Base-by-base conservation (phyloP, 1,140 invertebrate species). In the Sminthurinus signatus region DNA sequence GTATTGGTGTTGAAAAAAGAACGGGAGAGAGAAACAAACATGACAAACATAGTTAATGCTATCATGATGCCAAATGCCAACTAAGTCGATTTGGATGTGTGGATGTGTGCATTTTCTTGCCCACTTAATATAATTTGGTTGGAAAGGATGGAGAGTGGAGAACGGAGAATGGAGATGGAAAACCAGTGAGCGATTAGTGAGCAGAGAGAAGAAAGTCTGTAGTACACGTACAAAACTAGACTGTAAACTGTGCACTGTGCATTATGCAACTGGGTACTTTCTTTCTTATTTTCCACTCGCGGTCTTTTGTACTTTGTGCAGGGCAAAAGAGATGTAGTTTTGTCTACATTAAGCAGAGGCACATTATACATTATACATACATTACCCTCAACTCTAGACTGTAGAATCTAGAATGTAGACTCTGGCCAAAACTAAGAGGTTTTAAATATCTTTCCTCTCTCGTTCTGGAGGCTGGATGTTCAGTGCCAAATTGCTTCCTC, bases 1-100 rank as follows among this genome's bases (percentile, higher is more conserved):
- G n/a, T 10, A 29, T 27, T 52, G 50, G 50, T 29, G 50, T 27
- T 29, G 44, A 32, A 54, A n/a, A n/a, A n/a, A n/a, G n/a, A n/a
- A n/a, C n/a, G n/a, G n/a, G n/a, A n/a, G n/a, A n/a, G n/a, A n/a
- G 32, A 19, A 62, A 52, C 43, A 62, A 62, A 43, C 32, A 62
- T 62, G 39, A 51, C 59, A 62, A 62, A 55, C 60, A 54, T 52
- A 43, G 36, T 55, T 54, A 54, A 62, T 62, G 39, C 32, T 29
- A 55, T 62, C 32, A 62, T 62, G 54, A 62, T 62, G 51, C 36
- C 50, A 62, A 54, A 62, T 62, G 51, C 36, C 50, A 62, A 51
- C 58, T 36, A 55, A 54, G 60, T 54, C 50, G 60, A 62, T 62
- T 62, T 62, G 44, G 46, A 55, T 55, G 32, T 54, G 50, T 62